phyloP scores from a whole-genome alignment of 2,113 vertebrate species.

The Hyperoodon ampullatus region DNA sequence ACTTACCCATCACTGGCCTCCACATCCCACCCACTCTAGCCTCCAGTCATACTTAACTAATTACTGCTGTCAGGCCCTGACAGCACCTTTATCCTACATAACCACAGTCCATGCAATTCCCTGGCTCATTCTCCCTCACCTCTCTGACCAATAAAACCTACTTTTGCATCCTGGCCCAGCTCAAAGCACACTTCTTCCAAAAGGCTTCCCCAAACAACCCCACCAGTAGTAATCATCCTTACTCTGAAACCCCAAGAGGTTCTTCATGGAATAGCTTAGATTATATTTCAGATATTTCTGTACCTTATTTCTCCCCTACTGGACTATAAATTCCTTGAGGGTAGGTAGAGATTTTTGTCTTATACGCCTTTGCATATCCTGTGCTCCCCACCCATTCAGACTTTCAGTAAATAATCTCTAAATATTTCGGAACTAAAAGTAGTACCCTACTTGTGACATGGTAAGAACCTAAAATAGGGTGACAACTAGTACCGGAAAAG shows the following conservation, averaged over 20 bases:
- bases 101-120: neutral
- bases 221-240: neutral
- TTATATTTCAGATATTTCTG: neutral
- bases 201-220: neutral
- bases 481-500: neutral
- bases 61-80: neutral
- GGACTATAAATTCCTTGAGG: neutral
- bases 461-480: neutral
- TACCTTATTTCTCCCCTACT: neutral
- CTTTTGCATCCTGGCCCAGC: neutral
- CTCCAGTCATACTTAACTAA: neutral
- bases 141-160: slow-evolving; percentile 21
- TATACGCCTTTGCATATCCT: neutral
- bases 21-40: neutral
- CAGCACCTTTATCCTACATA: neutral
- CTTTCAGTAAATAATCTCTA: slow-evolving; percentile 5
- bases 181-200: neutral
- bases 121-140: neutral
- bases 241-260: neutral
- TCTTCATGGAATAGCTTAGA: neutral
- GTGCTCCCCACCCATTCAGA: neutral
- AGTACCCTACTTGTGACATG: neutral
- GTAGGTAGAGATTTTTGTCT: neutral
- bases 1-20: neutral
- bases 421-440: neutral